phyloP scores from a whole-genome alignment of 2,888 invertebrate species.

The Hypomecis atomaria region DNA sequence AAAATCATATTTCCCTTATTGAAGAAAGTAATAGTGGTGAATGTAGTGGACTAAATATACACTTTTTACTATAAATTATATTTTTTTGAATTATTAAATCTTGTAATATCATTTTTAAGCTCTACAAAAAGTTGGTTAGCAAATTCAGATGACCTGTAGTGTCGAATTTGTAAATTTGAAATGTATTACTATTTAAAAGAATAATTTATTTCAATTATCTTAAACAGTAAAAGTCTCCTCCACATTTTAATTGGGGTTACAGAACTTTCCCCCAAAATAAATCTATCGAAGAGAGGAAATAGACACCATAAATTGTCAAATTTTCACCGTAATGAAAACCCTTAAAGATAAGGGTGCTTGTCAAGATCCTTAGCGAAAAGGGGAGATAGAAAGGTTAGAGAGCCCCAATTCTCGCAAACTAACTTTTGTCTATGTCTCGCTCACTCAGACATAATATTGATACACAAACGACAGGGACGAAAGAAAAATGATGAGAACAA shows the following conservation, averaged over 20 bases:
- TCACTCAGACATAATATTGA: neutral
- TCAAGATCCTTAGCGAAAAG: constrained; percentile 54
- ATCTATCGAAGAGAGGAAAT: constrained; percentile 19
- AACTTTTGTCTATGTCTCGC: neutral
- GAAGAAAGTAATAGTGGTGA: no score
- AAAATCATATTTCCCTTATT: no score
- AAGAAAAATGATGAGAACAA: neutral
- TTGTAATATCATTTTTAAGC: no score
- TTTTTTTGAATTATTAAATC: no score
- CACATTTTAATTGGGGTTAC: neutral
- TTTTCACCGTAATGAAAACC: constrained; percentile 31
- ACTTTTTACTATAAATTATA: no score
- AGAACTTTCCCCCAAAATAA: neutral
- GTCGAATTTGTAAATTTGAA: no score
- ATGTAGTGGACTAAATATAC: no score
- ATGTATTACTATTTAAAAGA: no score
- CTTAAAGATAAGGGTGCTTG: constrained; percentile 49
- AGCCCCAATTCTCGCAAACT: neutral
- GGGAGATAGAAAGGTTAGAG: constrained; percentile 55
- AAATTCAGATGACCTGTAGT: no score
- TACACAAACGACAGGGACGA: neutral
- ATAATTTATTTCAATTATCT: no score
- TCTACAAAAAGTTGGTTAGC: no score
- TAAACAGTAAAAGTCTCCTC: neutral
- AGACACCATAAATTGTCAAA: constrained; percentile 24